Evolutionary conservation across 64 coral and sea anemone species (phyloP).

Genomic region (Orbicella faveolata): DNA sequence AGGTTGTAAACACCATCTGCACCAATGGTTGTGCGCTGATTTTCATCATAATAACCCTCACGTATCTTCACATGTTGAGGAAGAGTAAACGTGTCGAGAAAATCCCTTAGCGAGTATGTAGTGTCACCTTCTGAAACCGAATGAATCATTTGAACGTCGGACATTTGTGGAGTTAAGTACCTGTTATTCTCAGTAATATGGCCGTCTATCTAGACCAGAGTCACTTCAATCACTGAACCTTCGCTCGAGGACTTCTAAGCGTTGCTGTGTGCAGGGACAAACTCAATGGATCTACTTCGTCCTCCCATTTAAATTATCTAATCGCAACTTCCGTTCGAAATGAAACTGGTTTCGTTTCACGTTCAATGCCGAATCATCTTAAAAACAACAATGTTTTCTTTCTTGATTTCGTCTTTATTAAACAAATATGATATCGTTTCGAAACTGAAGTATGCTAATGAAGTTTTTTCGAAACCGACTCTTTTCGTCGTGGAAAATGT

Average conservation of each 20-base stretch:
- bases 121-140: neutral
- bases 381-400: neutral
- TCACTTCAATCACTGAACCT: neutral
- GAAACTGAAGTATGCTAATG: neutral
- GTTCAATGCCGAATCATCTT: neutral
- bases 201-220: neutral
- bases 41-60: slow-evolving; percentile 10
- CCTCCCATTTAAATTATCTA: neutral
- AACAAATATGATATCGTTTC: neutral
- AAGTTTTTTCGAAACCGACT: neutral
- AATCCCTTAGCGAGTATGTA: slow-evolving; percentile 2
- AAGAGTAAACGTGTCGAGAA: slow-evolving; percentile 10
- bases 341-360: neutral
- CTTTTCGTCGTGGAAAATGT: no score
- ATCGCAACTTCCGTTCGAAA: neutral
- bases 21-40: neutral
- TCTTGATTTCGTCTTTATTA: neutral
- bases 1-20: neutral
- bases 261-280: neutral
- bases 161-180: neutral
- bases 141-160: neutral
- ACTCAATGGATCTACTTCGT: neutral
- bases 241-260: no score
- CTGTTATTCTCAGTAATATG: neutral
- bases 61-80: slow-evolving; percentile 19